phyloP scores from a whole-genome alignment of 2,888 invertebrate genomes.

The Lithodes maja region DNA sequence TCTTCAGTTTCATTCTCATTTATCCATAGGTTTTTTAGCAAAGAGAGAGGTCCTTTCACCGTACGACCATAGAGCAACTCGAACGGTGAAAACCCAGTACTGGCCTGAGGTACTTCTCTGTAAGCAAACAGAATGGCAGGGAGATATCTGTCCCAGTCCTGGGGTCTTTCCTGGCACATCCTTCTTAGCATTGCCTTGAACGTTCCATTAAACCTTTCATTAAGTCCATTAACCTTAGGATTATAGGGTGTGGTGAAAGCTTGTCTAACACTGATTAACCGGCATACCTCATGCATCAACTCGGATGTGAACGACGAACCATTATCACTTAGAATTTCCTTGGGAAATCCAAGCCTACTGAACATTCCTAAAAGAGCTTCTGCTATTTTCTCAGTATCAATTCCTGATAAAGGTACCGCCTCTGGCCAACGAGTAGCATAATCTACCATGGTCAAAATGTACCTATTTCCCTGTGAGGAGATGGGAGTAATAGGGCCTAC shows the following conservation, averaged over 20 bases:
- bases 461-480: neutral
- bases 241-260: neutral
- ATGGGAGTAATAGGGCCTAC: neutral
- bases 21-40: slow-evolving; percentile 15
- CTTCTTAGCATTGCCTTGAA: slow-evolving; percentile 2
- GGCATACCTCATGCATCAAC: neutral
- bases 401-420: neutral
- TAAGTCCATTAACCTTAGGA: neutral
- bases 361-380: neutral
- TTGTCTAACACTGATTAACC: neutral
- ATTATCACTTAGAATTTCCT: neutral
- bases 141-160: slow-evolving; percentile 20
- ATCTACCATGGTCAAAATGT: slow-evolving; percentile 2
- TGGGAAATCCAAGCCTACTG: neutral
- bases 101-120: slow-evolving; percentile 29
- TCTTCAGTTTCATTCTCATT: neutral
- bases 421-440: slow-evolving; percentile 13
- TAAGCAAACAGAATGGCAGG: slow-evolving; percentile 7
- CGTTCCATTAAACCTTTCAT: neutral
- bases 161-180: neutral
- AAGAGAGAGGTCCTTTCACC: neutral
- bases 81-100: slow-evolving; percentile 26
- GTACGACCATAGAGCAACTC: slow-evolving; percentile 36
- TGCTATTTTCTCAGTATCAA: neutral
- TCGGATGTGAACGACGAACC: slow-evolving; percentile 10